Conservation (phyloP, 2,888 invertebrate species). For the Acanthococcus lagerstroemiae region DNA sequence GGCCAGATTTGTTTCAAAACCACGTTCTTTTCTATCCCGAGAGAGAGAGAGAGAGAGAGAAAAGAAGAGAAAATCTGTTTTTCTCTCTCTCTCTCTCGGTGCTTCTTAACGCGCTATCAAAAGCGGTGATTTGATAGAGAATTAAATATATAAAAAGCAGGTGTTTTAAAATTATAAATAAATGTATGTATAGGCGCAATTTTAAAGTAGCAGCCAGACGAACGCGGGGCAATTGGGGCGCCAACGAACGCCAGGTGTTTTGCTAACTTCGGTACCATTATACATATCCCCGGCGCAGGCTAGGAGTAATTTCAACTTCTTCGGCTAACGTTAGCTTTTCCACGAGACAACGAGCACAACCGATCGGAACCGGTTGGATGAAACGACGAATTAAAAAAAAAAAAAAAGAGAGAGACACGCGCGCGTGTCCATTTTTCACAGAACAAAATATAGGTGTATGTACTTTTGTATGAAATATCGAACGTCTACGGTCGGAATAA, state of each 20-base stretch:
- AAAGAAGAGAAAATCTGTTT: no score
- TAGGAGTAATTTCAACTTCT: conserved; percentile 1
- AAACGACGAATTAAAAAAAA: neutral
- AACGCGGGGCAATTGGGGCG: conserved; percentile 21
- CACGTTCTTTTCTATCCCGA: no score
- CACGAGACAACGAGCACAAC: neutral
- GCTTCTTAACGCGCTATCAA: no score
- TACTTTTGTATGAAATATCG: neutral
- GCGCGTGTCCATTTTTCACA: neutral
- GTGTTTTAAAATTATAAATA: conserved; percentile 1
- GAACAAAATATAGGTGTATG: neutral
- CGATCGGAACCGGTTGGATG: neutral
- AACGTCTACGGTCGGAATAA: neutral
- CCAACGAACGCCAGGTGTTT: conserved; percentile 27
- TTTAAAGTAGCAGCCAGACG: conserved; percentile 24
- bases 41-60: no score
- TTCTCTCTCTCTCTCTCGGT: no score
- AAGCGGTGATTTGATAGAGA: neutral
- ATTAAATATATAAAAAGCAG: neutral
- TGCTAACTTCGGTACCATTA: conserved; percentile 12
- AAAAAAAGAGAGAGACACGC: neutral
- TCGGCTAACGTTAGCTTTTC: neutral
- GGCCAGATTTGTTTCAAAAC: no score
- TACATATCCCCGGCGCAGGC: neutral
- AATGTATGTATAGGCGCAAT: conserved; percentile 16